Percentiles rank a stretch among this genome's conserved stretches.
phyloP scores from a whole-genome alignment of 1,140 invertebrate species.

The Druon quercuslanigerum region DNA sequence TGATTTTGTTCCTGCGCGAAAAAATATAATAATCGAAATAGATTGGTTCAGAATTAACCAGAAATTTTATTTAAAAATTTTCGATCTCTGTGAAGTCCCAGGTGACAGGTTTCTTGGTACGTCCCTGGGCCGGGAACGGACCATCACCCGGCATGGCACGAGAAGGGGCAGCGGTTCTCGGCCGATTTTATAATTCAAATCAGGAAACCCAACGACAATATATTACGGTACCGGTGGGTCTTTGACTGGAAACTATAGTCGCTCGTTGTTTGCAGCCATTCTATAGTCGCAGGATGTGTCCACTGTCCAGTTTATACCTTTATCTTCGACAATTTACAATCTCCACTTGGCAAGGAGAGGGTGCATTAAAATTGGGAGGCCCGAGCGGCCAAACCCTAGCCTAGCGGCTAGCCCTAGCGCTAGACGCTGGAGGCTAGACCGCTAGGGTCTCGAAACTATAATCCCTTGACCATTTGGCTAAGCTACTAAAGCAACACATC shows the following conservation, averaged over 20 bases:
- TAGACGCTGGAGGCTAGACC: no score
- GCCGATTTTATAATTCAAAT: slow-evolving; percentile 54
- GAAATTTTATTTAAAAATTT: no score
- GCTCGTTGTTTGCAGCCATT: not conserved
- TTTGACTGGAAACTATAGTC: not conserved
- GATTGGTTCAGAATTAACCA: no score
- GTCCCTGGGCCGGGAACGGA: slow-evolving; percentile 29
- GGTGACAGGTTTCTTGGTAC: slow-evolving; percentile 7
- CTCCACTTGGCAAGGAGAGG: not conserved
- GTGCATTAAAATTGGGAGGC: slow-evolving; percentile 11
- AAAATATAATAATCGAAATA: no score
- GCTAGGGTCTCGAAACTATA: not conserved
- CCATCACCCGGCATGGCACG: slow-evolving; percentile 37
- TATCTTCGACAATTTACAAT: not conserved
- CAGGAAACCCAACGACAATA: slow-evolving; percentile 42
- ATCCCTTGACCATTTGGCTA: not conserved
- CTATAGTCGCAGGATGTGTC: not conserved
- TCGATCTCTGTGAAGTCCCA: no score
- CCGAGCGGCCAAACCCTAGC: not conserved
- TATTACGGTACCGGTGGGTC: slow-evolving; percentile 28
- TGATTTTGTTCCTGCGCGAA: no score
- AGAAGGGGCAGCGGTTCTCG: slow-evolving; percentile 48
- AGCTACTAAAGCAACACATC: not conserved
- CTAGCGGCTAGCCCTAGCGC: no score
- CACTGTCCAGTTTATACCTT: slow-evolving; percentile 19